A percentile compares a stretch with the other conserved stretches of the same genome.
Evolutionary conservation across 2,113 vertebrate genomes (phyloP).

Genomic region (Salvator merianae): DNA sequence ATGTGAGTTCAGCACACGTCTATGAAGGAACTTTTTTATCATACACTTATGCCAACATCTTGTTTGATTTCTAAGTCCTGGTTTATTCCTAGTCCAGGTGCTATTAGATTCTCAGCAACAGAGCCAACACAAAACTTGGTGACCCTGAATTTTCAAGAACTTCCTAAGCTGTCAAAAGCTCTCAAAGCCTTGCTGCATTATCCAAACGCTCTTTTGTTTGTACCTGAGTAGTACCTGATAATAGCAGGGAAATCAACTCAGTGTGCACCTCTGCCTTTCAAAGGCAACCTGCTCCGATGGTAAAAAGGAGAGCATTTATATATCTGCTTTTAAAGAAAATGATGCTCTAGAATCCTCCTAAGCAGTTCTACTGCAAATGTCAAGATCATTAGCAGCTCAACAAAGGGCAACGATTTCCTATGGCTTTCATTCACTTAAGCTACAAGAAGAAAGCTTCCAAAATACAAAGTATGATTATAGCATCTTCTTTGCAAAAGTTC

Average conservation of each 20-base stretch:
- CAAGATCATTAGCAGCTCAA: constrained; percentile 1
- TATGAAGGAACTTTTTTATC: no score
- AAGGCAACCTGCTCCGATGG: neutral
- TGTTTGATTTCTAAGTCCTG: neutral
- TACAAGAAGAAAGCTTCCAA: neutral
- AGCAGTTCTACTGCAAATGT: constrained; percentile 14
- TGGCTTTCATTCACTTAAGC: neutral
- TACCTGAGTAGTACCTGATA: neutral
- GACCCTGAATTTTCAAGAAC: neutral
- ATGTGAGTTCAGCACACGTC: no score
- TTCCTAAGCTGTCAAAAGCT: neutral
- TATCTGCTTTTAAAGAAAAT: neutral
- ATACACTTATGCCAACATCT: neutral
- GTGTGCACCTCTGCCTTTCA: no score
- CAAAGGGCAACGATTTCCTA: neutral
- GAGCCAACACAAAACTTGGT: neutral
- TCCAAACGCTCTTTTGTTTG: neutral
- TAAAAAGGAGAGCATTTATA: neutral
- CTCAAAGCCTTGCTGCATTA: neutral
- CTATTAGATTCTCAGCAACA: neutral
- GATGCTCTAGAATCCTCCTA: neutral
- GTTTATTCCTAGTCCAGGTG: neutral
- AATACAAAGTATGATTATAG: neutral
- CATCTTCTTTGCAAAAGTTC: neutral
- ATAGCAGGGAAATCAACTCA: neutral